A percentile compares a stretch with the other conserved stretches of the same genome.
phyloP scores from a whole-genome alignment of 2,888 invertebrate genomes.

The Fragum whitleyi region DNA sequence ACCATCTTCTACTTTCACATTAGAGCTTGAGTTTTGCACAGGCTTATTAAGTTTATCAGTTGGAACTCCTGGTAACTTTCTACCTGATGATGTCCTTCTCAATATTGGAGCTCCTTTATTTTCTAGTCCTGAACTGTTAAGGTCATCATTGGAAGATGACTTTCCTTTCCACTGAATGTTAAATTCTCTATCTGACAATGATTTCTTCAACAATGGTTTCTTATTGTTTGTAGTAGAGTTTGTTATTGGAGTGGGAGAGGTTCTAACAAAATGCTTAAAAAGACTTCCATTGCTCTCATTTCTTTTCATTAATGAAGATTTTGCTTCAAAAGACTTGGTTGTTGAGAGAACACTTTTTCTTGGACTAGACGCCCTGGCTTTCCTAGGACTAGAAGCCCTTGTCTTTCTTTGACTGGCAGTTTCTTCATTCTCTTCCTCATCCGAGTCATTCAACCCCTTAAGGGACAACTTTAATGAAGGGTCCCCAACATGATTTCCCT shows the following conservation, averaged over 20 bases:
- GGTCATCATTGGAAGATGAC: slow-evolving; percentile 49
- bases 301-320: slow-evolving; percentile 33
- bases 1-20: not conserved
- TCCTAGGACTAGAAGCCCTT: slow-evolving; percentile 30
- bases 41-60: slow-evolving; percentile 24
- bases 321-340: slow-evolving; percentile 58
- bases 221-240: slow-evolving; percentile 18
- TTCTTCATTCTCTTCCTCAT: slow-evolving; percentile 42
- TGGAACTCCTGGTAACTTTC: slow-evolving; percentile 55
- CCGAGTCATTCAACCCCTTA: slow-evolving; percentile 58
- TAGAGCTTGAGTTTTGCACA: slow-evolving; percentile 1
- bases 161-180: slow-evolving; percentile 19
- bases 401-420: too few species aligned
- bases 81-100: slow-evolving; percentile 60
- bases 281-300: slow-evolving; percentile 50
- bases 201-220: slow-evolving; percentile 21
- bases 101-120: slow-evolving; percentile 22
- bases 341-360: slow-evolving; percentile 49
- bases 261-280: slow-evolving; percentile 19
- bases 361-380: slow-evolving; percentile 35
- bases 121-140: slow-evolving; percentile 2
- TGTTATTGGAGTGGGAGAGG: not conserved
- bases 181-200: slow-evolving; percentile 20
- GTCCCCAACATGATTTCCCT: slow-evolving; percentile 13
- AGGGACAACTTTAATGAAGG: slow-evolving; percentile 53